These are phyloP conservation scores for Sinopyrophorus schimmeli DNA, from an alignment of 2,888 invertebrate genomes.

Conservation along the genomic window DNA sequence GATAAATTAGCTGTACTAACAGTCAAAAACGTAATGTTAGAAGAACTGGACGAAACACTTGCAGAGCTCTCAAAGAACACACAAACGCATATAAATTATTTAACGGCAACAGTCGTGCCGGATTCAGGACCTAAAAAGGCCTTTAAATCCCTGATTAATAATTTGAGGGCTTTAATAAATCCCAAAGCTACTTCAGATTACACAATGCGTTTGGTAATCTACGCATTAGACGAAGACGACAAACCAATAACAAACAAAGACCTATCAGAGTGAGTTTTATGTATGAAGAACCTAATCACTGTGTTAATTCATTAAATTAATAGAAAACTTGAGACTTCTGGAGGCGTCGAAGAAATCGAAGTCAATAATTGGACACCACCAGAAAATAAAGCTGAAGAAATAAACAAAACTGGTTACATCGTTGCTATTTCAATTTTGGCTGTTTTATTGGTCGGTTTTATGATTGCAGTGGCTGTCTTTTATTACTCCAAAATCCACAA, in stretches of 20 bases:
- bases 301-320: no score
- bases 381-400: background rate
- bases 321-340: constrained; percentile 2
- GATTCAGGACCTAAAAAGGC: no score
- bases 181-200: constrained; percentile 25
- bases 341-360: background rate
- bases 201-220: constrained; percentile 34
- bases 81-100: constrained; percentile 54
- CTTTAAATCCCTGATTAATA: no score
- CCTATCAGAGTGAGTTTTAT: constrained; percentile 34
- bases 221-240: constrained; percentile 33
- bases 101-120: constrained; percentile 55
- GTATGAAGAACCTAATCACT: background rate
- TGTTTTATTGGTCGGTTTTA: constrained; percentile 40
- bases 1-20: constrained; percentile 56
- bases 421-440: constrained; percentile 46
- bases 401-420: constrained; percentile 39
- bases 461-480: constrained; percentile 43
- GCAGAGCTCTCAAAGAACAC: constrained; percentile 49
- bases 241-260: constrained; percentile 25
- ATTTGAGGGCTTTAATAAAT: no score
- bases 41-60: constrained; percentile 52
- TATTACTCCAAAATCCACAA: constrained; percentile 46
- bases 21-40: constrained; percentile 53
- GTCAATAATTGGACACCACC: constrained; percentile 5